These are phyloP conservation scores for Scleropages formosus DNA, from an alignment of 2,797 vertebrate species.

Conservation along the genomic window DNA sequence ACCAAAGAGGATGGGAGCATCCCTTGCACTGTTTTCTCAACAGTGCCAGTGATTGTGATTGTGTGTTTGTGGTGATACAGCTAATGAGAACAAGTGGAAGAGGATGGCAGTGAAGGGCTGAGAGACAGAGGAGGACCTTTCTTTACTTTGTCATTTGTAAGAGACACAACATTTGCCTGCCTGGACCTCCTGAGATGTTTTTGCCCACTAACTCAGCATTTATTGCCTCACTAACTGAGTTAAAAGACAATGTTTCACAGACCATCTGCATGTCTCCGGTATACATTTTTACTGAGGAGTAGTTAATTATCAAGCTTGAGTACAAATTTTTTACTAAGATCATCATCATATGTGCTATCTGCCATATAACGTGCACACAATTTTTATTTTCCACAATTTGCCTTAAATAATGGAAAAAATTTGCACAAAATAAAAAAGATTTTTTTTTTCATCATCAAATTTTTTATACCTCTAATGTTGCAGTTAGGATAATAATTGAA, in stretches of 20 bases:
- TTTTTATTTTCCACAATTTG: too few species aligned
- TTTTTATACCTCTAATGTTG: too few species aligned
- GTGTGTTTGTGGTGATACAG: neutral
- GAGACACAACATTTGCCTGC: too few species aligned
- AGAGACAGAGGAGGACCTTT: too few species aligned
- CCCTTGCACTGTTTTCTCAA: neutral
- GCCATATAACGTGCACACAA: too few species aligned
- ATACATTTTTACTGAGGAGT: neutral
- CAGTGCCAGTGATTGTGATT: constrained; percentile 1
- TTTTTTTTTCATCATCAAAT: too few species aligned
- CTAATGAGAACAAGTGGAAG: neutral
- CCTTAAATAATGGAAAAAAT: too few species aligned
- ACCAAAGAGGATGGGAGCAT: neutral
- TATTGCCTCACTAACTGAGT: neutral
- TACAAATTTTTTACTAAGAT: neutral
- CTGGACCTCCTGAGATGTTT: too few species aligned
- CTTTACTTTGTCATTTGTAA: too few species aligned
- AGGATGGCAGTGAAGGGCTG: neutral
- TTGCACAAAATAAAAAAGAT: too few species aligned
- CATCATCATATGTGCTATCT: neutral
- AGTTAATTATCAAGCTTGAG: neutral
- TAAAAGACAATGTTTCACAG: neutral
- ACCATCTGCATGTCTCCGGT: neutral
- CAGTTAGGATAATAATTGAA: too few species aligned
- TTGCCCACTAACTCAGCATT: neutral